Evolutionary conservation across 2,113 vertebrate species (phyloP), one percentile per base, ranked within the genome.

Genomic region (Cariama cristata): DNA sequence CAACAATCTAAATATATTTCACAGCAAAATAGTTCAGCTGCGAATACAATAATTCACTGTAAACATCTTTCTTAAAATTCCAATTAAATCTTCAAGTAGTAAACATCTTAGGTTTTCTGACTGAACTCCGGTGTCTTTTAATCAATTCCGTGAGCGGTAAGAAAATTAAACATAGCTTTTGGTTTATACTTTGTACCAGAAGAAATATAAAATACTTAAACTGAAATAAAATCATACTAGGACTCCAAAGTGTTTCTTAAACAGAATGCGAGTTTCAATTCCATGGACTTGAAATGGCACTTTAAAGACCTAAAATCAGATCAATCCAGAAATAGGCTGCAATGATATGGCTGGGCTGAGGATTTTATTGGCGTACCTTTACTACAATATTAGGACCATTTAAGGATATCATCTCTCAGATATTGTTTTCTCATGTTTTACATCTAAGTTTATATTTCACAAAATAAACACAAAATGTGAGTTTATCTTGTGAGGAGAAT

Each of bases 401-500:
- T 76, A 60, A 76, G 55, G 83, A 66, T 66, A 76, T 28, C 3
- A 47, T 38, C 33, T 89, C 52, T 72, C 44, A 88, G 76, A 76
- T 94, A 79, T 80, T 87, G 40, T 71, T 89, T 85, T 50, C 62
- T 85, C 45, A 23, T 64, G 47, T 49, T 95, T 75, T 76, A 82
- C 53, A 66, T 82, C 20, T 68, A 53, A 79, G 45, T n/a, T 93
- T 79, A 9, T 59, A 64, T 85, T 87, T 89, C 10, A 3, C 40
- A 87, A 86, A 84, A 88, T 40, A 92, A 95, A 75, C 63, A 64
- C 19, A 82, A 50, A 88, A 47, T 38, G 14, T 50, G 66, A 90
- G 50, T 82, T 93, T 94, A 88, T 97, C 92, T 93, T 91, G 53
- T 66, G 92, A 93, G 74, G 63, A 94, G 86, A 95, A 88, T 91